These are phyloP conservation scores for Acanthisitta chloris DNA, from an alignment of 2,113 vertebrate species.

Conservation along the genomic window DNA sequence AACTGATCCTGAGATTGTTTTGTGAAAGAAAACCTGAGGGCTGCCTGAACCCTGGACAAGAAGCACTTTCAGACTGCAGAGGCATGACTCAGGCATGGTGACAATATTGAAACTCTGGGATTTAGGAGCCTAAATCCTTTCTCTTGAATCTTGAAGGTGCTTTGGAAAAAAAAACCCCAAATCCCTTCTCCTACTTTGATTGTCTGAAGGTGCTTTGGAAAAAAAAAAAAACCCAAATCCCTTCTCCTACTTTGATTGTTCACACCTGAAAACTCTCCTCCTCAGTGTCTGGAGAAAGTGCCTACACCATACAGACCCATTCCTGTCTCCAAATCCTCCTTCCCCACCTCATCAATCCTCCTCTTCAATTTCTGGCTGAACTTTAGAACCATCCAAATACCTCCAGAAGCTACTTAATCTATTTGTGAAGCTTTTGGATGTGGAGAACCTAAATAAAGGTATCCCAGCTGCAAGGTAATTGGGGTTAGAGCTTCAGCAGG, in stretches of 20 bases:
- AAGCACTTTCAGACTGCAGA: not conserved
- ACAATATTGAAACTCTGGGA: not conserved
- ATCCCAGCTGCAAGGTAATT: not conserved
- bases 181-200: too few species aligned
- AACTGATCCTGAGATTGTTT: not conserved
- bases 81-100: not conserved
- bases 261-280: not conserved
- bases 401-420: not conserved
- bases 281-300: not conserved
- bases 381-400: not conserved
- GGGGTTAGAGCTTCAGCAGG: not conserved
- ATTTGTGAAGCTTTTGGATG: not conserved
- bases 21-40: not conserved
- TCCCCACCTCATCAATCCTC: not conserved
- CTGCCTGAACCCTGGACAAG: not conserved
- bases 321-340: not conserved
- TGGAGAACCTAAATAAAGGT: not conserved
- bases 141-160: too few species aligned
- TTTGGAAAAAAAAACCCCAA: too few species aligned
- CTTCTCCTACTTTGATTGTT: not conserved
- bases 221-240: fast-evolving
- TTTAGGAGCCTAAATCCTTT: not conserved
- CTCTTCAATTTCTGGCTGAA: not conserved
- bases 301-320: not conserved
- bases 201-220: not conserved